A percentile compares a stretch with the other conserved stretches of the same genome.
Conservation (phyloP, 2,797 vertebrate species). For the Sarcoramphus papa region DNA sequence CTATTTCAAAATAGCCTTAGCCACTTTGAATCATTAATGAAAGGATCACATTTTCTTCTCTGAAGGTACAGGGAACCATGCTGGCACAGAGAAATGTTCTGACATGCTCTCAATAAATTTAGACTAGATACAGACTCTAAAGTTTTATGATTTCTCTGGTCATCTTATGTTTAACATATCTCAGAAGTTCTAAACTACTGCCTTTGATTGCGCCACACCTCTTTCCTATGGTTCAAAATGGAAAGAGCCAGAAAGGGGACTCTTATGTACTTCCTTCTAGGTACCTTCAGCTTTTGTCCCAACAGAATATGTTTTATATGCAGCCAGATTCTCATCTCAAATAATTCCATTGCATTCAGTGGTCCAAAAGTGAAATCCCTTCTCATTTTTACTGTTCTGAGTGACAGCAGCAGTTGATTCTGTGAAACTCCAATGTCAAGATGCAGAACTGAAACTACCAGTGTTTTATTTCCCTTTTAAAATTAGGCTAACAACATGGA, state of each 20-base stretch:
- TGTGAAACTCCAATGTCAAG: background rate
- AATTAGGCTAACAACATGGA: background rate
- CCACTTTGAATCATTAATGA: conserved; percentile 36
- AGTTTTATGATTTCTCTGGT: background rate
- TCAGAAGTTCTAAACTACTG: background rate
- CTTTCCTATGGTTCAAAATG: background rate
- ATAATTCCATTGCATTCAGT: background rate
- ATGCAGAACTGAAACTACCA: background rate
- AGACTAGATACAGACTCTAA: background rate
- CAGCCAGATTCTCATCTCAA: background rate
- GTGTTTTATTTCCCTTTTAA: background rate
- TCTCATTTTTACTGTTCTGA: background rate
- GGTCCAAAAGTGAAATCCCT: background rate
- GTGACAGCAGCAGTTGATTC: background rate
- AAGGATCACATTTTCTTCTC: background rate
- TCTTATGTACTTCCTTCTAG: background rate
- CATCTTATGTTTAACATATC: background rate
- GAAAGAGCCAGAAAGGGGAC: background rate
- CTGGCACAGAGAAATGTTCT: background rate
- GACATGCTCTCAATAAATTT: background rate
- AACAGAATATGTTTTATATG: background rate
- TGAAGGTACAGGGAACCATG: background rate
- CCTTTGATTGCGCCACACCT: background rate
- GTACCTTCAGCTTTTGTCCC: background rate
- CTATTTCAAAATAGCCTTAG: conserved; percentile 15